Evolutionary conservation across 2,113 vertebrate genomes (phyloP), one percentile per base, ranked within the genome.

Genomic region (Aegithalos caudatus): DNA sequence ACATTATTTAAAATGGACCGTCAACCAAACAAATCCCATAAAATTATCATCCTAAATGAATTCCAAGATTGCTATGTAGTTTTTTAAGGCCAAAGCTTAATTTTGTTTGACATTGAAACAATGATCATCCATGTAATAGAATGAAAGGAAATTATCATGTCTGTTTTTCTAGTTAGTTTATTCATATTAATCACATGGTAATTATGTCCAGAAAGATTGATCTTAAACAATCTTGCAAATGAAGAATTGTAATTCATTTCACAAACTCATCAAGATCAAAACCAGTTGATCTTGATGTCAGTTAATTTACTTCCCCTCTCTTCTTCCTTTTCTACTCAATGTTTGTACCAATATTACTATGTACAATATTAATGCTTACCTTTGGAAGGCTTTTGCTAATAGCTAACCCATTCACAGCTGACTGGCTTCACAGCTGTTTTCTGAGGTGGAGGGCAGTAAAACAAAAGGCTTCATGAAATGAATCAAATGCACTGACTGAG

Each of bases 211-310:
- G 83, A 95, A 88, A 94, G 95, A 95, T 96, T 88, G 79, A 95
- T 97, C 66, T 95, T 89, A 94, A 96, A 97, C 93, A 95, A 92
- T 95, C 78, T 92, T 81, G 94, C 87, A 97, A 95, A 96, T 97
- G 82, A 93, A 89, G 37, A 92, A 94, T 81, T 73, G 29, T 24
- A 92, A 88, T 97, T 86, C 24, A 92, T 92, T 96, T 95, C 91
- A 90, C 79, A 88, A 95, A 92, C 87, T 96, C 81, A 94, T 82
- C 88, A 94, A 95, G 86, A 85, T 88, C 80, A 90, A 95, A 96
- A 94, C 51, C 42, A 83, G 77, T 88, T 93, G 81, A 92, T 96
- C 88, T 74, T 69, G 47, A 90, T 94, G 83, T 84, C 88, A 90
- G 67, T 96, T 96, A 86, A 94, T 97, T 95, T 92, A 92, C 83